Evolutionary conservation across 2,797 vertebrate genomes (phyloP), one percentile per base, ranked within the genome.

Genomic region (Platyrinchus mystaceus): DNA sequence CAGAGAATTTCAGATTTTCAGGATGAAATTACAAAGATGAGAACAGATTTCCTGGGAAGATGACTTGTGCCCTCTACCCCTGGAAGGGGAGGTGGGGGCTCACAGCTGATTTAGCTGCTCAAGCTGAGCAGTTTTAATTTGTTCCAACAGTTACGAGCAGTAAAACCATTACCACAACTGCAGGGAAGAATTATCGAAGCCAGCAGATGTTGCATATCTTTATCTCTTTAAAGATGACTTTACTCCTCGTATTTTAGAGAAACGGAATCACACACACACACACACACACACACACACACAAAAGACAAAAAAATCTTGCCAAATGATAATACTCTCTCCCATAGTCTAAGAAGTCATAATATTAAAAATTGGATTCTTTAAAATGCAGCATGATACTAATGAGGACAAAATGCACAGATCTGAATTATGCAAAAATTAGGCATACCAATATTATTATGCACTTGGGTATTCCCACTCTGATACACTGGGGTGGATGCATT

Each of bases 91-190:
- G 3, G 1, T 6, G 37, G 46, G 67, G 32, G 69, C 74, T 87
- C 79, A 53, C 59, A 93, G 76, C 76, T 90, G 84, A 95, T 60
- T 94, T 79, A 90, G 94, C 84, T 90, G 82, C 46, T 96, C 90
- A 84, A 83, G 93, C 71, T 93, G 92, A 96, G 96, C 53, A 93
- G 60, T 91, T 97, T 97, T 96, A 95, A 96, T 95, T 96, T 96
- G 64, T 92, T 95, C 55, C 94, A 94, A 88, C 82, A 97, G 80
- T 85, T 93, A 91, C 1, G 9, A 74, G 79, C 55, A 80, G 88
- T 69, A 91, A 96, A 96, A 94, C 69, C 77, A 93, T 71, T 74
- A 89, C 80, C 81, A 85, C 68, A 79, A 78, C 90, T 85, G 82
- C 83, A 91, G 93, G 87, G 68, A 53, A 64, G 81, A 68, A 91